Base-by-base conservation (phyloP, 1,140 invertebrate species). In the Nomia melanderi region DNA sequence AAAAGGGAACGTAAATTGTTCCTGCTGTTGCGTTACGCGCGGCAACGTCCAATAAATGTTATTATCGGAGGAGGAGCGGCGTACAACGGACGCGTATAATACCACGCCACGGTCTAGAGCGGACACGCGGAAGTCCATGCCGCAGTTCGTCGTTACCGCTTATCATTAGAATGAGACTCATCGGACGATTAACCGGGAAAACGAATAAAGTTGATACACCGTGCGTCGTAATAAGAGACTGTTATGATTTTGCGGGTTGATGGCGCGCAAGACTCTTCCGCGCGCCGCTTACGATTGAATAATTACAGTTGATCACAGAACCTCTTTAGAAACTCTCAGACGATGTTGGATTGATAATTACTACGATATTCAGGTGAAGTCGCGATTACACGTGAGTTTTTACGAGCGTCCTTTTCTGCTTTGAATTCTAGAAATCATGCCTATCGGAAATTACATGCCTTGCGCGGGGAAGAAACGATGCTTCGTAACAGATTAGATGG, bases 1-100 rank as follows among this genome's bases (percentile, higher is more conserved):
- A 60, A 82, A 82, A 83, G 76, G 82, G 75, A 82, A 73, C 80
- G 69, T 74, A 73, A 82, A 83, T 72, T 76, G 65, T 78, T 75
- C n/a, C 71, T 56, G 56, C 44, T 54, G 75, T 75, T 59, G 70
- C 20, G 44, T 81, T 82, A 78, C 81, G 50, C 69, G 44, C 75
- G 79, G 63, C 70, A 83, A 76, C 57, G 29, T 63, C 63, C 67
- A 63, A 75, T 81, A 78, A 77, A 77, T 41, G 67, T 75, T 70
- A 77, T 77, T 77, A 70, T 77, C 57, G 66, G 5, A 27, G 25
- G 57, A 2, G 47, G n/a, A 25, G 36, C n/a, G 20, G 14, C 5
- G 11, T n/a, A 20, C 33, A 17, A 25, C 56, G 2, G n/a, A 17
- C 47, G 47, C 8, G 47, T n/a, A n/a, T n/a, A 2, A n/a, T 6